phyloP scores from a whole-genome alignment of 2,113 vertebrate species.

The Antennarius striatus region DNA sequence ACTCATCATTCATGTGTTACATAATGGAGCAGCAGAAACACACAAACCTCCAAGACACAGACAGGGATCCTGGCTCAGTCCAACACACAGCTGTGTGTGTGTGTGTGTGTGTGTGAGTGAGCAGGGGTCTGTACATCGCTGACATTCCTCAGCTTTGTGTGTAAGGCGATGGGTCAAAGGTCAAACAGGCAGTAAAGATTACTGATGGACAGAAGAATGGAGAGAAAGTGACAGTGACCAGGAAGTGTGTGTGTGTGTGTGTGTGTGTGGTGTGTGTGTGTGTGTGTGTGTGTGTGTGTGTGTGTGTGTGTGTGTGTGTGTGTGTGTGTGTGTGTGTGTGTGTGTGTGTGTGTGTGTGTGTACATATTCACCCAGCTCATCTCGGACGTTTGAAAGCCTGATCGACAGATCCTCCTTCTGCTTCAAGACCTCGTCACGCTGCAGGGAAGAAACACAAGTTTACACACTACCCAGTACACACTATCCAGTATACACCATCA shows the following conservation, averaged over 20 bases:
- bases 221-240: too few relatives aligned
- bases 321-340: too few relatives aligned
- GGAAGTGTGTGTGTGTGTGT: too few relatives aligned
- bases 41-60: constrained; percentile 22
- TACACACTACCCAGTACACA: too few relatives aligned
- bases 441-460: constrained; percentile 25
- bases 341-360: constrained; percentile 1
- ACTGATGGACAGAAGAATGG: constrained; percentile 2
- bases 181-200: constrained; percentile 32
- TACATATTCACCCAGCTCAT: constrained; percentile 83
- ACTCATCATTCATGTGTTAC: background rate
- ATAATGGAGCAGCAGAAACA: constrained; percentile 20
- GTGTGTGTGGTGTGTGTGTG: too few relatives aligned
- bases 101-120: background rate
- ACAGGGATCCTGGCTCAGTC: constrained; percentile 14
- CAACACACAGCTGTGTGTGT: constrained; percentile 4
- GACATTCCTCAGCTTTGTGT: constrained; percentile 52
- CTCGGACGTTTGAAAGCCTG: constrained; percentile 81
- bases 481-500: too few relatives aligned
- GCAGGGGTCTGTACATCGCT: constrained; percentile 20
- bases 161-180: constrained; percentile 26
- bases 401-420: constrained; percentile 83
- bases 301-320: background rate
- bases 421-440: constrained; percentile 85
- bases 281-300: background rate